Percentiles rank a stretch among this genome's conserved stretches.
These are phyloP conservation scores for Oithona nana DNA, from an alignment of 2,888 invertebrate species.

Conservation along the genomic window DNA sequence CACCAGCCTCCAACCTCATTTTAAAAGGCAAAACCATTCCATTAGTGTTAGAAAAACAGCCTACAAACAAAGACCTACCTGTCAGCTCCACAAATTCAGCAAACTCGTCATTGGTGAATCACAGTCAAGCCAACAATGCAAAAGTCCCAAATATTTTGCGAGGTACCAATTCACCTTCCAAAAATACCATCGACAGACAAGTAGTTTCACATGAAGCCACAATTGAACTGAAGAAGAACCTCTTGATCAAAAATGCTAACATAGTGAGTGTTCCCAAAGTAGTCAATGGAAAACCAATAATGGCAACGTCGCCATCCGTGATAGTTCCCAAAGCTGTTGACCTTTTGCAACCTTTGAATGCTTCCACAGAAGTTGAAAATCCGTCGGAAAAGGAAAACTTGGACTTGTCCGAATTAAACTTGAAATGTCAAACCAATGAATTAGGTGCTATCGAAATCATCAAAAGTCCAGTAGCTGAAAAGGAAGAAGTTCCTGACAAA, in stretches of 20 bases:
- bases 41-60: not conserved
- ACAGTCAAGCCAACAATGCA: too few species aligned
- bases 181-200: not conserved
- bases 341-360: not conserved
- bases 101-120: too few species aligned
- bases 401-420: not conserved
- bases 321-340: not conserved
- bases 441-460: not conserved
- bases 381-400: not conserved
- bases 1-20: not conserved
- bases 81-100: too few species aligned
- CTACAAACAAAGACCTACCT: not conserved
- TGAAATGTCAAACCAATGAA: not conserved
- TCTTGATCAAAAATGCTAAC: too few species aligned
- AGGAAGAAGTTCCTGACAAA: not conserved
- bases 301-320: too few species aligned
- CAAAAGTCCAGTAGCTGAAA: not conserved
- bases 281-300: too few species aligned
- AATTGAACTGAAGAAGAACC: not conserved
- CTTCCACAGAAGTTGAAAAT: not conserved
- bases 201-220: not conserved
- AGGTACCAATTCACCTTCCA: not conserved
- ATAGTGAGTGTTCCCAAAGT: too few species aligned
- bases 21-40: not conserved
- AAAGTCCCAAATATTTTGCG: not conserved